Evolutionary conservation across 2,113 vertebrate genomes (phyloP).

Genomic region (Ceuthmochares aereus): DNA sequence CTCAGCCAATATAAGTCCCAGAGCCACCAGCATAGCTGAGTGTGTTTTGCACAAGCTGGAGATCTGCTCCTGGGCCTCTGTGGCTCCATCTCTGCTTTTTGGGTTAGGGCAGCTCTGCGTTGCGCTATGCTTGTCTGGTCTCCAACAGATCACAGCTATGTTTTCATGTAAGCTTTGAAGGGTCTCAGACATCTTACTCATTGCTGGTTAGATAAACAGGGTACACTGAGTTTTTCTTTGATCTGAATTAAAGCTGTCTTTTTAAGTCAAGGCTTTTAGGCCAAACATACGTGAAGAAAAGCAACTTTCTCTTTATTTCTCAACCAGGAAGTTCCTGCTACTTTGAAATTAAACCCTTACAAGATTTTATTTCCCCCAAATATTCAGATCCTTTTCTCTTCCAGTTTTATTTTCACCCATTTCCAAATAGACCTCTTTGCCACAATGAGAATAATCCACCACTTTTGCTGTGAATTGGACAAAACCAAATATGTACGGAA

Average conservation of each 20-base stretch:
- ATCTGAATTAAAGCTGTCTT: neutral
- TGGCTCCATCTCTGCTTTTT: neutral
- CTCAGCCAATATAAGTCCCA: neutral
- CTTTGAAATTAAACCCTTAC: neutral
- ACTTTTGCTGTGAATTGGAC: neutral
- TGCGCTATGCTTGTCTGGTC: neutral
- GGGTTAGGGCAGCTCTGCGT: neutral
- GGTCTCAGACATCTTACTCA: neutral
- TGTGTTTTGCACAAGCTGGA: neutral
- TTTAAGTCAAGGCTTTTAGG: neutral
- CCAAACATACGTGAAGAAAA: neutral
- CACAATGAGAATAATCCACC: neutral
- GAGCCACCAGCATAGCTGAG: accelerated
- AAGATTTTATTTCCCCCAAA: neutral
- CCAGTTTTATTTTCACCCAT: neutral
- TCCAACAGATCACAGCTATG: neutral
- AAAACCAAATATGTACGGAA: neutral
- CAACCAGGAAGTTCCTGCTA: neutral
- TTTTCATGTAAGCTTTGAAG: neutral
- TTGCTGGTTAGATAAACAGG: neutral
- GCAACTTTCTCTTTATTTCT: neutral
- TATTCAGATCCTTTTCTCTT: neutral
- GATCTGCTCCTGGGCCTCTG: neutral
- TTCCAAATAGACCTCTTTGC: neutral
- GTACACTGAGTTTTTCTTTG: neutral